phyloP scores from a whole-genome alignment of 2,797 vertebrate genomes.

The Limnodromus scolopaceus region DNA sequence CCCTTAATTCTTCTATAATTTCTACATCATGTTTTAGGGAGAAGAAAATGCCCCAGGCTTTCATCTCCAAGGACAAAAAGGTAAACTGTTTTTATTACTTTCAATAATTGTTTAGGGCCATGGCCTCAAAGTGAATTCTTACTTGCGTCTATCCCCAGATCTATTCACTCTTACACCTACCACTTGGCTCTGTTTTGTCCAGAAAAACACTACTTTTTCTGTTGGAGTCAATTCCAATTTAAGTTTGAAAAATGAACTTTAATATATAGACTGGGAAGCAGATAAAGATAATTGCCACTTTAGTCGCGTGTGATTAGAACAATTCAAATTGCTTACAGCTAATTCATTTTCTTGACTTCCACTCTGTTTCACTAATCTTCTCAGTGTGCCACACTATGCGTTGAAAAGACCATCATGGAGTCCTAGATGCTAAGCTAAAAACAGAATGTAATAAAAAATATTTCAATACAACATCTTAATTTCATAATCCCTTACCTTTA shows the following conservation, averaged over 20 bases:
- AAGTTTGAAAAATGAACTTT: not conserved
- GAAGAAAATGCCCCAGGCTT: not conserved
- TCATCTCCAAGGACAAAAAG: not conserved
- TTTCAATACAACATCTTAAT: not conserved
- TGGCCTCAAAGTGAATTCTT: not conserved
- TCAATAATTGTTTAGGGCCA: not conserved
- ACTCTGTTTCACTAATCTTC: not conserved
- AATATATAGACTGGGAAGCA: not conserved
- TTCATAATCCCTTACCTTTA: constrained; percentile 16
- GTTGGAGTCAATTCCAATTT: not conserved
- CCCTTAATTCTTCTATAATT: not conserved
- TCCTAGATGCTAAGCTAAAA: not conserved
- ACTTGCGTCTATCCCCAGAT: not conserved
- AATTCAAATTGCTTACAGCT: not conserved
- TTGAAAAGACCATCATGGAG: not conserved
- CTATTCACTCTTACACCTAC: not conserved
- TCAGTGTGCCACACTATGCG: not conserved
- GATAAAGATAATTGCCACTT: not conserved
- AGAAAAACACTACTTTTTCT: not conserved
- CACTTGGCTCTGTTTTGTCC: not conserved
- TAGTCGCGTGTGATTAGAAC: not conserved
- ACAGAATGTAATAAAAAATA: not conserved
- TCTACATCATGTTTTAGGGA: not conserved
- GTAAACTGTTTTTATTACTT: not conserved
- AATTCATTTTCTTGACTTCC: not conserved